Percentiles rank a stretch among this genome's conserved stretches.
Evolutionary conservation across 2,797 vertebrate species (phyloP).

Genomic region (Premnoplex brunnescens): DNA sequence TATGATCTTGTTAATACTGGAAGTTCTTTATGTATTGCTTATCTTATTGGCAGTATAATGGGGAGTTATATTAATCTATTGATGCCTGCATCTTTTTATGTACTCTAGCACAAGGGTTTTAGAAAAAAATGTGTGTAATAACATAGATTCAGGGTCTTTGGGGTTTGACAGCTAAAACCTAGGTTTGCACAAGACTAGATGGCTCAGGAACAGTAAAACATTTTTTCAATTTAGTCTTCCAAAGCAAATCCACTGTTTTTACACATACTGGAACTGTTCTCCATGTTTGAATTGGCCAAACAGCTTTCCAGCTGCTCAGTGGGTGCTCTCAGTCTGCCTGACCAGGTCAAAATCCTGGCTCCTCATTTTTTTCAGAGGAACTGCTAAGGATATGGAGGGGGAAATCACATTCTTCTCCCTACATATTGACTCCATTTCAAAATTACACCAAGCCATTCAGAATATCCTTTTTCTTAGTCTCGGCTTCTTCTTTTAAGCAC

Average conservation of each 20-base stretch:
- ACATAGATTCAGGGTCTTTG: not conserved
- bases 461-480: not conserved
- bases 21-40: not conserved
- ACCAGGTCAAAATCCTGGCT: not conserved
- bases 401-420: not conserved
- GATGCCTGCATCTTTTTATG: not conserved
- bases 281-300: not conserved
- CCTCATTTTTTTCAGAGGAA: not conserved
- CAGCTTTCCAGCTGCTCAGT: not conserved
- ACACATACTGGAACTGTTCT: not conserved
- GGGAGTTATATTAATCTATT: not conserved
- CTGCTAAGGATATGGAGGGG: not conserved
- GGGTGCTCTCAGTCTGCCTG: not conserved
- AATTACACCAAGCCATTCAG: not conserved
- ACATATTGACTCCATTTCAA: not conserved
- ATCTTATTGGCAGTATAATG: not conserved
- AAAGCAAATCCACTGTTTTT: not conserved
- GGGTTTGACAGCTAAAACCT: not conserved
- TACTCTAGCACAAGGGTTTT: not conserved
- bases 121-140: not conserved
- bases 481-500: not conserved
- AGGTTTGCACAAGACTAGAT: not conserved
- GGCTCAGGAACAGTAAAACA: not conserved
- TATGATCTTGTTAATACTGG: slow-evolving; percentile 49
- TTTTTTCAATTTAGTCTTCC: not conserved